Conservation (phyloP, 2,888 invertebrate species). For the Syrphus vitripennis region DNA sequence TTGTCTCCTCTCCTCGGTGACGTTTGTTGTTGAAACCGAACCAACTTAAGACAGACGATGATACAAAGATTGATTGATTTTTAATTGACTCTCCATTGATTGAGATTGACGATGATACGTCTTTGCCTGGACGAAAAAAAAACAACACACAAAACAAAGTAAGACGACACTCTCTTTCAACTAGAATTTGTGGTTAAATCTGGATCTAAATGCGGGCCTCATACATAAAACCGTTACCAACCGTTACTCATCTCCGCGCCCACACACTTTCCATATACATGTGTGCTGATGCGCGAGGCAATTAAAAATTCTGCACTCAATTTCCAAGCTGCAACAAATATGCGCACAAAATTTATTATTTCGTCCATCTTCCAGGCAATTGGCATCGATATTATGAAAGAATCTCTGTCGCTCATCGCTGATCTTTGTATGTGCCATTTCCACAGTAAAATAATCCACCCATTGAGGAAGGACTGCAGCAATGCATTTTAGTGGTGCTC, state of each 20-base stretch:
- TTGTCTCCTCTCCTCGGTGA: constrained; percentile 65
- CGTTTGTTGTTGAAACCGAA: constrained; percentile 46
- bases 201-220: background rate
- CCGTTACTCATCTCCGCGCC: constrained; percentile 48
- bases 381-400: constrained; percentile 39
- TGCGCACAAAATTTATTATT: constrained; percentile 58
- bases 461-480: constrained; percentile 64
- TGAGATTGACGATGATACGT: constrained; percentile 67
- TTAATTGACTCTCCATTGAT: constrained; percentile 70
- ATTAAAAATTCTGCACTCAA: constrained; percentile 69
- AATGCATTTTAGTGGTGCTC: constrained; percentile 43
- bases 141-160: background rate
- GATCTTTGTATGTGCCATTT: constrained; percentile 18
- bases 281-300: constrained; percentile 29
- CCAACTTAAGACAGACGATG: constrained; percentile 52
- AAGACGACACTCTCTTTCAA: background rate
- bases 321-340: constrained; percentile 46
- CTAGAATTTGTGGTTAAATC: constrained; percentile 3
- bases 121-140: background rate
- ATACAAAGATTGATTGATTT: constrained; percentile 70
- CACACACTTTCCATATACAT: constrained; percentile 36
- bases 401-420: background rate
- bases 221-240: background rate
- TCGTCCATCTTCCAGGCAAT: constrained; percentile 26
- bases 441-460: constrained; percentile 65